These are phyloP conservation scores for Tenthredo distinguenda DNA, from an alignment of 2,888 invertebrate genomes.

Conservation along the genomic window DNA sequence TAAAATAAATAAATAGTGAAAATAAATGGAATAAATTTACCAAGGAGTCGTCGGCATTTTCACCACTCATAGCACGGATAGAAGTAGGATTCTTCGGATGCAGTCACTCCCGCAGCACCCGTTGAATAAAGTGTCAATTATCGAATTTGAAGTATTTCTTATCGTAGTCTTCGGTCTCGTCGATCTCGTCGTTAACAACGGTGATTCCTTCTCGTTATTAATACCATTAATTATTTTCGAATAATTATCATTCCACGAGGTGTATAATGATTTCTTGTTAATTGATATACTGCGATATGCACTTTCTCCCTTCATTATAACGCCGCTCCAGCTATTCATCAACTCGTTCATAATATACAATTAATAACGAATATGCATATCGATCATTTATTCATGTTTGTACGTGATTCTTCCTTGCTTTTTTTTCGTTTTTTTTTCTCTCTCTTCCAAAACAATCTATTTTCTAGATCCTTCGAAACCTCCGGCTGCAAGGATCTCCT, in stretches of 20 bases:
- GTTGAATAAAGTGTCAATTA: background rate
- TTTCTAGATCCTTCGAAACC: too few species aligned
- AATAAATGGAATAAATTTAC: slow-evolving; percentile 63
- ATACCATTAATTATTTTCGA: too few species aligned
- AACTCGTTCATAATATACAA: background rate
- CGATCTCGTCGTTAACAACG: too few species aligned
- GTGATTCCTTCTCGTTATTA: too few species aligned
- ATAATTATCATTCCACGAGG: background rate
- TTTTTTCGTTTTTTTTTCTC: too few species aligned
- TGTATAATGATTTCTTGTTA: background rate
- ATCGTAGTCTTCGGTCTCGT: too few species aligned
- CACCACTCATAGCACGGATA: slow-evolving; percentile 55
- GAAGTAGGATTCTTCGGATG: slow-evolving; percentile 54
- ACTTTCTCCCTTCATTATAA: background rate
- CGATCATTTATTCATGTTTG: too few species aligned
- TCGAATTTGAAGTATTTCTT: too few species aligned
- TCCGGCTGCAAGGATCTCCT: too few species aligned
- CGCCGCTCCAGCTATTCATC: background rate
- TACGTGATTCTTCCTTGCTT: too few species aligned
- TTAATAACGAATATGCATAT: background rate
- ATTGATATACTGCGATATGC: background rate
- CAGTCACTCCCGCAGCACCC: background rate
- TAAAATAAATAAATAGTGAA: background rate
- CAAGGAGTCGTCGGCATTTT: slow-evolving; percentile 77
- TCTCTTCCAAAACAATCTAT: too few species aligned